phyloP scores from a whole-genome alignment of 1,140 invertebrate genomes.

The Venustaconcha ellipsiformis region DNA sequence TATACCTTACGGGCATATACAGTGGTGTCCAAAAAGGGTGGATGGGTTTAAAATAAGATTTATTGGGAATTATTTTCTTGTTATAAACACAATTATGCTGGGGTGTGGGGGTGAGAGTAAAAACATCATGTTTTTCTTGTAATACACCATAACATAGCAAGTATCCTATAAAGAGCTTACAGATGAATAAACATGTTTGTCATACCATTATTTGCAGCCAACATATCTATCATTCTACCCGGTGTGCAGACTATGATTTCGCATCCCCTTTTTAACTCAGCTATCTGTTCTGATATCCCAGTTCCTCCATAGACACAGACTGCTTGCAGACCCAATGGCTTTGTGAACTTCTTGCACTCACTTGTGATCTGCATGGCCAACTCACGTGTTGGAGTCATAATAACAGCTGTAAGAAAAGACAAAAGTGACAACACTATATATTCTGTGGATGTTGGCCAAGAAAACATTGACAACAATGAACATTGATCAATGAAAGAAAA shows the following conservation, averaged over 20 bases:
- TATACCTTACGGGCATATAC: not conserved
- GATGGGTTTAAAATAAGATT: not conserved
- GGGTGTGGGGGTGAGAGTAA: not conserved
- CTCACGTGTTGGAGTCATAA: slow-evolving; percentile 99
- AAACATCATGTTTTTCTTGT: not conserved
- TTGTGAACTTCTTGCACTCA: slow-evolving; percentile 96
- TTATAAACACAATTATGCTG: not conserved
- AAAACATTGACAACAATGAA: too few relatives aligned
- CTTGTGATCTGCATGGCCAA: slow-evolving; percentile 99
- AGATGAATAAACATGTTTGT: slow-evolving; percentile 28
- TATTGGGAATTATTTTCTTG: not conserved
- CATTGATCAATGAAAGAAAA: too few relatives aligned
- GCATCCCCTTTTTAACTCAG: slow-evolving; percentile 96
- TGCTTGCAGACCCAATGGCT: slow-evolving; percentile 85
- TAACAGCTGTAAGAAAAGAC: slow-evolving; percentile 73
- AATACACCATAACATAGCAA: too few relatives aligned
- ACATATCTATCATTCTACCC: slow-evolving; percentile 99
- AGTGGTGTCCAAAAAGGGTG: too few relatives aligned
- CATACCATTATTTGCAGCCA: slow-evolving; percentile 94
- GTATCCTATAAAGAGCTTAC: too few relatives aligned
- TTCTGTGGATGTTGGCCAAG: too few relatives aligned
- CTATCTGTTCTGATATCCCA: slow-evolving; percentile 97
- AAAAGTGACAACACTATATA: too few relatives aligned
- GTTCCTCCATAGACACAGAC: slow-evolving; percentile 99
- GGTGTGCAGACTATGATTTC: slow-evolving; percentile 99